Evolutionary conservation across 1,140 invertebrate species (phyloP), one percentile per base, ranked within the genome.

Genomic region (Harpegnathos saltator): DNA sequence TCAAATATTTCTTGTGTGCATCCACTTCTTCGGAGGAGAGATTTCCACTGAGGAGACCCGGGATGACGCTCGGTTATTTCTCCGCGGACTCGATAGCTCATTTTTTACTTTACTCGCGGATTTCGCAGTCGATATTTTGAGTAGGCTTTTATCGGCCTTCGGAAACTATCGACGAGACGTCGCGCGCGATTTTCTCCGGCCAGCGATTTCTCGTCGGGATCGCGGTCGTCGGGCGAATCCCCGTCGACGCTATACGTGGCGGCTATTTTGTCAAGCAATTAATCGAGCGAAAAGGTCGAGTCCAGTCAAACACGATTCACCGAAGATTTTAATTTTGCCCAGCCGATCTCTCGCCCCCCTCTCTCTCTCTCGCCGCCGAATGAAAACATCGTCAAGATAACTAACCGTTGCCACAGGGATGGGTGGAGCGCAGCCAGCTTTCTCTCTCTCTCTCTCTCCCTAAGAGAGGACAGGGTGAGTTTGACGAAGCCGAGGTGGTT

Each of bases 401-500:
- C 73, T 77, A 77, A 71, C 65, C 50, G 24, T 69, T 24, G 75
- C 52, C 14, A 71, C 33, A 38, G 52, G 14, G 9, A 24, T 58
- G 74, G 61, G n/a, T 66, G 71, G 33, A 11, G 24, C 63, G 33
- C 52, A 14, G 17, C 29, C 52, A 38, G 62, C 56, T 52, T 52
- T 15, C 38, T n/a, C n/a, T n/a, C n/a, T n/a, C n/a, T n/a, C n/a
- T n/a, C n/a, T n/a, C n/a, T n/a, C n/a, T n/a, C n/a, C n/a, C n/a
- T n/a, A n/a, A 48, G 66, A 3, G n/a, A 44, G 22, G 19, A 38
- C 54, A 58, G 15, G 66, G 71, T 66, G 86, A 84, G 24, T 85
- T 85, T 72, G 83, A 77, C 63, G 69, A 84, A 72, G 77, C 26
- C 63, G 72, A 48, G 85, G 63, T 58, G 65, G 85, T 86, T 87